Evolutionary conservation across 2,797 vertebrate species (phyloP).

Genomic region (Coregonus ussuriensis): DNA sequence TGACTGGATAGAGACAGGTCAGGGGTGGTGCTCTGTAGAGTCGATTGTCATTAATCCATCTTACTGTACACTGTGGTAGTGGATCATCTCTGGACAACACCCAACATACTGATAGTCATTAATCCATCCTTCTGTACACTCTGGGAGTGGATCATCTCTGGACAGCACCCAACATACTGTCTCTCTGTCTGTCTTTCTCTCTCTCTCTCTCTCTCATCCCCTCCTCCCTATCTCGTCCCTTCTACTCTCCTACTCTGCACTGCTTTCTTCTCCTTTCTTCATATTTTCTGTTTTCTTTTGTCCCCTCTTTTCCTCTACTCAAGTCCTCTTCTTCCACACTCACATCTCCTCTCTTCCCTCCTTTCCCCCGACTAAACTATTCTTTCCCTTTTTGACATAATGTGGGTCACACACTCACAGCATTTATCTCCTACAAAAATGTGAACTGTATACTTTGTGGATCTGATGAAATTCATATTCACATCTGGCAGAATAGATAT

Average conservation of each 20-base stretch:
- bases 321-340: not conserved
- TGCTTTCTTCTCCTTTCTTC: not conserved
- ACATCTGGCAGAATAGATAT: not conserved
- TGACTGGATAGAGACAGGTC: constrained; percentile 32
- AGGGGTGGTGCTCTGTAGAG: constrained; percentile 12
- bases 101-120: constrained; percentile 23
- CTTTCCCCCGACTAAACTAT: not conserved
- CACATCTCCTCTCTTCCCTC: too few relatives aligned
- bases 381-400: too few relatives aligned
- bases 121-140: constrained; percentile 19
- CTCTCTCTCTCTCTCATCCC: not conserved
- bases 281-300: not conserved
- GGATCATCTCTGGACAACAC: constrained; percentile 28
- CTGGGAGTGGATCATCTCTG: constrained; percentile 16
- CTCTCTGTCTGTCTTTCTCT: too few relatives aligned
- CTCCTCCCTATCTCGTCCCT: too few relatives aligned
- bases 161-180: constrained; percentile 22
- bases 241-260: not conserved
- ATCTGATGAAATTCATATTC: not conserved
- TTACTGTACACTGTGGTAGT: constrained; percentile 6
- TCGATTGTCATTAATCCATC: constrained; percentile 25
- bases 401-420: too few relatives aligned
- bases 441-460: not conserved
- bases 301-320: not conserved
- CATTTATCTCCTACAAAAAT: not conserved